phyloP scores from a whole-genome alignment of 2,888 invertebrate genomes.

The Callyntrura guangdongensis region DNA sequence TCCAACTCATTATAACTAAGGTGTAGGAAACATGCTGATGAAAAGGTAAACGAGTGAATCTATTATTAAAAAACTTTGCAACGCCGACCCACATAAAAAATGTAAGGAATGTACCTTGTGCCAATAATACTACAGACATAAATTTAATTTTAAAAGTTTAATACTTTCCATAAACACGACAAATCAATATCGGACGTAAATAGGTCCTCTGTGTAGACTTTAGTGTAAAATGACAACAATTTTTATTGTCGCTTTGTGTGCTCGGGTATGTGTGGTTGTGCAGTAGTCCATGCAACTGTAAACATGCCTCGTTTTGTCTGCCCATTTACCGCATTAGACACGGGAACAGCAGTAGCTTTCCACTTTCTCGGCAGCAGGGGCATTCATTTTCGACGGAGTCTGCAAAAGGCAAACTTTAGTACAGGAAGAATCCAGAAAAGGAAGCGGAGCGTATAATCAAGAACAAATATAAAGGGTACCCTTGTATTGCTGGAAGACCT shows the following conservation, averaged over 20 bases:
- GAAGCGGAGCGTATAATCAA: conserved; percentile 4
- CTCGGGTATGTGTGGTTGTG: neutral
- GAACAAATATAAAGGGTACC: neutral
- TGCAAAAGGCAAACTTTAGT: conserved; percentile 14
- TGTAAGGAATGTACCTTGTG: neutral
- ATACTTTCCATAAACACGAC: no score
- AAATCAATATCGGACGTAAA: no score
- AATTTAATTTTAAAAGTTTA: no score
- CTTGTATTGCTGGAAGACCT: conserved; percentile 3
- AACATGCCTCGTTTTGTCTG: conserved; percentile 21
- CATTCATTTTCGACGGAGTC: neutral
- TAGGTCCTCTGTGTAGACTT: no score
- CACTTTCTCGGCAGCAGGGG: neutral
- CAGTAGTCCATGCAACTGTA: neutral
- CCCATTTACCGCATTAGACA: conserved; percentile 30
- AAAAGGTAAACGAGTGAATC: no score
- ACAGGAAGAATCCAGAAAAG: neutral
- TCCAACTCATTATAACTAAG: no score
- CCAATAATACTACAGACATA: neutral
- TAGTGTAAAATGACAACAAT: neutral
- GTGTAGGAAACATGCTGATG: no score
- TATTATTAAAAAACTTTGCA: no score
- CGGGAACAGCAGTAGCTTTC: neutral
- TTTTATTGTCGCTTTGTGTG: neutral
- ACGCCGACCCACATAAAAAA: no score